These are phyloP conservation scores for Macaca nemestrina DNA, from an alignment of 2,113 vertebrate genomes.

Conservation along the genomic window DNA sequence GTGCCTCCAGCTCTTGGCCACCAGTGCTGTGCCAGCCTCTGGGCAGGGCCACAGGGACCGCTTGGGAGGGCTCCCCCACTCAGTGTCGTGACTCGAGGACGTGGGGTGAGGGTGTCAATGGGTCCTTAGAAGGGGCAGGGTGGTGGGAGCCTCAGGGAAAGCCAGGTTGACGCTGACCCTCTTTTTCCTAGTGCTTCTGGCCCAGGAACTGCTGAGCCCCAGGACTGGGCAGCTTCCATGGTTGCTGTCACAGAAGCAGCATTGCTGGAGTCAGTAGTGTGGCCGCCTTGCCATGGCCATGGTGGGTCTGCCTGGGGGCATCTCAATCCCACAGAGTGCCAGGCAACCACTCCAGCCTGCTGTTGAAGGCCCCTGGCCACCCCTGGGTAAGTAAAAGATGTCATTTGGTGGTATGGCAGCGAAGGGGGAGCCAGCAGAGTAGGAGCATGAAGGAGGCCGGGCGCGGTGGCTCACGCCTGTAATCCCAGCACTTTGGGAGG, in stretches of 20 bases:
- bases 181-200: neutral
- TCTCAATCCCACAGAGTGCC: neutral
- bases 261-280: neutral
- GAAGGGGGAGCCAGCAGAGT: accelerated
- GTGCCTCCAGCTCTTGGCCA: neutral
- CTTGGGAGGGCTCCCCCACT: neutral
- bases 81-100: neutral
- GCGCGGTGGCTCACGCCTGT: too few species aligned
- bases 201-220: neutral
- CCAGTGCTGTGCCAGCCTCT: neutral
- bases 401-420: neutral
- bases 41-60: neutral
- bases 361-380: neutral
- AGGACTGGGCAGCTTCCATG: neutral
- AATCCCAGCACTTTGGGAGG: too few species aligned
- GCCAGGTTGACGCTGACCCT: neutral
- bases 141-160: neutral
- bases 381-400: neutral
- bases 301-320: neutral
- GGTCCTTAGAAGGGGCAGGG: neutral
- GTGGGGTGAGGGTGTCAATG: neutral
- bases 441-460: neutral
- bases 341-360: neutral
- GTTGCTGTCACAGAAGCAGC: neutral
- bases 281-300: too few species aligned